Evolutionary conservation across 2,888 invertebrate species (phyloP), one percentile per base, ranked within the genome.

Genomic region (Leptinotarsa rubiginosa): DNA sequence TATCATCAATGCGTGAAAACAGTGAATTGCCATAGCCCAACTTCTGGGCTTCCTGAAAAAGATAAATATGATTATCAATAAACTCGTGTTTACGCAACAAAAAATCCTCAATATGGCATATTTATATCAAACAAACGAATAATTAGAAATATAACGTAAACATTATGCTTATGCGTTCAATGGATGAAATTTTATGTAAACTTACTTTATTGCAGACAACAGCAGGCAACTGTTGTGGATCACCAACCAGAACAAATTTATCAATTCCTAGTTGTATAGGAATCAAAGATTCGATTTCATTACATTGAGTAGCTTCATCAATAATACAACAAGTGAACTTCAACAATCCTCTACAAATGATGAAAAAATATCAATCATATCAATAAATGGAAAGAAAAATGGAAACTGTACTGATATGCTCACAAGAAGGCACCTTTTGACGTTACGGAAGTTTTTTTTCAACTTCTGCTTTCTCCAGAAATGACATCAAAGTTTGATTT

Each of bases 281-380:
- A 78, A 96, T 91, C 77, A 97, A 88, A 2, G 93, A 91, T 87
- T 96, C 96, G 1, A 95, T 92, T 87, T 97, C 97, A 52, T 91
- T 92, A 78, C 95, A 94, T 85, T 96, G 96, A 0, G 96, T 95
- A 22, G 97, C 96, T 89, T 97, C 96, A 87, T 96, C 96, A 70
- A 96, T 91, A 70, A 96, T 93, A 82, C 96, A 96, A 74, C 92
- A 89, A 67, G 92, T 77, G 66, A 81, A 81, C 72, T 79, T 75
- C 54, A 82, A 49, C 20, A 76, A 64, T 3, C 76, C 75, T 47
- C 83, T 83, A 68, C 69, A 80, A 80, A 56, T 52, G 1, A 13
- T 16, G 16, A 49, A 49, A 49, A 16, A 2, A 49, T 13, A 16
- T 50, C 4, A n/a, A 50, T 13, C 50, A 50, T 16, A 41, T 10